phyloP scores from a whole-genome alignment of 1,140 invertebrate species.

The Drosophila azteca region DNA sequence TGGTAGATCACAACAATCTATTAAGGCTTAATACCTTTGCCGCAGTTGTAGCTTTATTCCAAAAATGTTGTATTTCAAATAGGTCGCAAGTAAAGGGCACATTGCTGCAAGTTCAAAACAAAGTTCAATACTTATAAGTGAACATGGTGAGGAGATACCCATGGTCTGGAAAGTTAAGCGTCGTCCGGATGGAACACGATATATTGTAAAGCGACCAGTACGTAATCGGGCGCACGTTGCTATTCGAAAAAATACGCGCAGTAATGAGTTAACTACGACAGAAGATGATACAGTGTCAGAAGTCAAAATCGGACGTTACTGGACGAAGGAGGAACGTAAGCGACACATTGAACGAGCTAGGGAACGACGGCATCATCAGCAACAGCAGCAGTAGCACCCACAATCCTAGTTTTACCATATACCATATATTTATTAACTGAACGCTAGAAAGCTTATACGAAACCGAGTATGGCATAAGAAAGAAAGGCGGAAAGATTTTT shows the following conservation, averaged over 20 bases:
- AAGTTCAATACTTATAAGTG: slow-evolving; percentile 33
- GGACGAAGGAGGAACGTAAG: slow-evolving; percentile 92
- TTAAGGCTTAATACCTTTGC: too few relatives aligned
- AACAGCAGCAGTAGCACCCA: slow-evolving; percentile 49
- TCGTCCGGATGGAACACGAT: slow-evolving; percentile 90
- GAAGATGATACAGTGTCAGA: slow-evolving; percentile 93
- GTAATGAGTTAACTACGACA: slow-evolving; percentile 89
- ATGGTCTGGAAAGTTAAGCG: slow-evolving; percentile 93
- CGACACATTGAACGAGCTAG: slow-evolving; percentile 89
- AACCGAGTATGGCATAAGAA: background rate
- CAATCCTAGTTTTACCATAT: slow-evolving; percentile 17
- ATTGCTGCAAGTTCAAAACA: slow-evolving; percentile 18
- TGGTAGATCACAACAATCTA: too few relatives aligned
- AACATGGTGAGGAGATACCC: slow-evolving; percentile 61
- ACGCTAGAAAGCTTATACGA: slow-evolving; percentile 11
- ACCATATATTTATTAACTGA: background rate
- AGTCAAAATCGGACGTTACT: slow-evolving; percentile 91
- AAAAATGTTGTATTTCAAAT: background rate
- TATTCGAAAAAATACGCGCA: slow-evolving; percentile 85
- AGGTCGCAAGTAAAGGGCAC: slow-evolving; percentile 56
- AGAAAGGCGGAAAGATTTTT: background rate
- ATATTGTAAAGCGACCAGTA: slow-evolving; percentile 90
- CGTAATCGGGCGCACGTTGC: slow-evolving; percentile 86
- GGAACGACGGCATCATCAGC: slow-evolving; percentile 87
- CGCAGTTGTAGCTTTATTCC: background rate